Percentiles rank a stretch among this genome's conserved stretches.
phyloP scores from a whole-genome alignment of 2,113 vertebrate species.

The Lagopus muta region DNA sequence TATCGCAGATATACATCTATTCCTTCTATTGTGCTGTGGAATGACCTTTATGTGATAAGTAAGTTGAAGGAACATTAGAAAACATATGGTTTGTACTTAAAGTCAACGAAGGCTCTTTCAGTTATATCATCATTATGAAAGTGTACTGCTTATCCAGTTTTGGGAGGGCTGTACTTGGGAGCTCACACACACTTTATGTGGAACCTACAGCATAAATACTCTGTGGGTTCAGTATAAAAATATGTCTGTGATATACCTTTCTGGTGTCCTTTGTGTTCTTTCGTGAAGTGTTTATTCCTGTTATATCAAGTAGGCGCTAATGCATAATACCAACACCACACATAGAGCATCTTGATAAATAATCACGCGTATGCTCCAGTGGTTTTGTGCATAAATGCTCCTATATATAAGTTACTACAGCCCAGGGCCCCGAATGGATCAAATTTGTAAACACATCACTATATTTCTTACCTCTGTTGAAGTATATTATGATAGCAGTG shows the following conservation, averaged over 20 bases:
- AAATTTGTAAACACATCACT: constrained; percentile 11
- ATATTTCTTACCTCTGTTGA: constrained; percentile 24
- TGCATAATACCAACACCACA: not conserved
- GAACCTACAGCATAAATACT: constrained; percentile 47
- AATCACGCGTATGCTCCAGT: not conserved
- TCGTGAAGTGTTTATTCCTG: constrained; percentile 32
- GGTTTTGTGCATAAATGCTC: constrained; percentile 21
- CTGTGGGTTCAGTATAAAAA: constrained; percentile 29
- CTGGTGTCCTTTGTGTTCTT: not conserved
- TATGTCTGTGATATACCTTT: not conserved
- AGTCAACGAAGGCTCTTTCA: not conserved
- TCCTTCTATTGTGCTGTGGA: not conserved
- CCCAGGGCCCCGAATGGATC: not conserved
- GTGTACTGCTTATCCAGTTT: constrained; percentile 8
- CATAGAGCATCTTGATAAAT: constrained; percentile 19
- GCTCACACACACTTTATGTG: not conserved
- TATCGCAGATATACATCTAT: not conserved
- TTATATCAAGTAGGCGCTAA: constrained; percentile 27
- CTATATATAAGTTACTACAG: constrained; percentile 1
- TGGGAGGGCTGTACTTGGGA: constrained; percentile 1
- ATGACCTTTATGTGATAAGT: not conserved
- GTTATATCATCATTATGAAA: constrained; percentile 42
- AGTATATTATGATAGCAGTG: not conserved
- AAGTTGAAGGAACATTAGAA: constrained; percentile 16
- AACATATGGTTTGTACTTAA: constrained; percentile 30